phyloP scores from a whole-genome alignment of 2,113 vertebrate genomes.

The Pelecanoides urinatrix region DNA sequence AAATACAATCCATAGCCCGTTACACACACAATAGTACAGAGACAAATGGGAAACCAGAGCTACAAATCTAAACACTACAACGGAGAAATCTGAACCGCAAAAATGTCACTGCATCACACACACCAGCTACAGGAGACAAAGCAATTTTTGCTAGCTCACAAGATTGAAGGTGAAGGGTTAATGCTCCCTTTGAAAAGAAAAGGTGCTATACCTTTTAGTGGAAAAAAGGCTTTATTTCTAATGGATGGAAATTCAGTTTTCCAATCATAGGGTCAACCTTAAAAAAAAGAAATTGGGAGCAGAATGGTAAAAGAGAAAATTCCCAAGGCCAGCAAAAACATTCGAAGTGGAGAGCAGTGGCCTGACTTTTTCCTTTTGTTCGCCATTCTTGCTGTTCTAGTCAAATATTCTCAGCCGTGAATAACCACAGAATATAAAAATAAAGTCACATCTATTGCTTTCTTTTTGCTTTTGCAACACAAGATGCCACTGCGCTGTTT shows the following conservation, averaged over 20 bases:
- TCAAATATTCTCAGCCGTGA: not conserved
- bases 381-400: not conserved
- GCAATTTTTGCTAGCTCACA: not conserved
- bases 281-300: not conserved
- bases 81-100: not conserved
- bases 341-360: not conserved
- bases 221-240: not conserved
- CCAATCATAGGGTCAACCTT: not conserved
- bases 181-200: not conserved
- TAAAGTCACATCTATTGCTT: not conserved
- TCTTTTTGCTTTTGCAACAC: not conserved
- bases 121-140: not conserved
- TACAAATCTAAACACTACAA: not conserved
- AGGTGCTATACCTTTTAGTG: not conserved
- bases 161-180: not conserved
- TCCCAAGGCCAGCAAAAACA: not conserved
- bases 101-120: not conserved
- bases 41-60: not conserved
- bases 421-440: not conserved
- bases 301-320: not conserved
- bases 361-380: not conserved
- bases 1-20: not conserved
- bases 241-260: not conserved
- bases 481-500: fast-evolving
- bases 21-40: fast-evolving